Conservation (phyloP, 1,140 invertebrate species). For the Papilio aristodemus region DNA sequence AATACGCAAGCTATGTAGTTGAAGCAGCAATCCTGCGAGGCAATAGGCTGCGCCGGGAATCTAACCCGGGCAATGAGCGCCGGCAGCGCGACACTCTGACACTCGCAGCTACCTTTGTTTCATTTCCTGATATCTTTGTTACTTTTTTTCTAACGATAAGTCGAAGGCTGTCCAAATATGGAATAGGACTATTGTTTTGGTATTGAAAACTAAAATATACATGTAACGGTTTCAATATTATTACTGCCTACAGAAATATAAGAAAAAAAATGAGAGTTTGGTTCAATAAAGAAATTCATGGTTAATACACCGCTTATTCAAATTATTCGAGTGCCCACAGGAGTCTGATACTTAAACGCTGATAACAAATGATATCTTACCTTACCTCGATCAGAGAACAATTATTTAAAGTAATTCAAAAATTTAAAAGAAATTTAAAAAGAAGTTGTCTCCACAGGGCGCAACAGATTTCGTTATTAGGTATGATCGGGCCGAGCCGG, state of each 20-base stretch:
- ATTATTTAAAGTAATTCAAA: no score
- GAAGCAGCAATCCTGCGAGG: neutral
- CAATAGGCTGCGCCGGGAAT: neutral
- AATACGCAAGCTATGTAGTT: neutral
- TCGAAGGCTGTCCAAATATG: slow-evolving; percentile 41
- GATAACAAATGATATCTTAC: no score
- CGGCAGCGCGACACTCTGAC: slow-evolving; percentile 31
- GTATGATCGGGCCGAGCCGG: slow-evolving; percentile 45
- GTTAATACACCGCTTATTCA: no score
- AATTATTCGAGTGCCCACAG: no score
- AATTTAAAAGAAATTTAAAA: neutral
- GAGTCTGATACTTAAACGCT: no score
- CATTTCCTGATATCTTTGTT: slow-evolving; percentile 63
- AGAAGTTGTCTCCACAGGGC: slow-evolving; percentile 38
- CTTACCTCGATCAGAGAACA: no score
- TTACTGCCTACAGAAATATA: no score
- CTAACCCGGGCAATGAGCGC: slow-evolving; percentile 34
- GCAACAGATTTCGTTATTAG: slow-evolving; percentile 49
- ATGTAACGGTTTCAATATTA: no score
- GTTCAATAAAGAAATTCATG: no score
- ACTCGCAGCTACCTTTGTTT: slow-evolving; percentile 58
- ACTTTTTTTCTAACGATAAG: slow-evolving; percentile 62
- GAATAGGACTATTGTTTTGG: slow-evolving; percentile 33
- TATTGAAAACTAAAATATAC: no score
- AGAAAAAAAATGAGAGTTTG: no score